Percentiles rank a stretch among this genome's conserved stretches.
phyloP scores from a whole-genome alignment of 2,797 vertebrate species.

The Setipinna tenuifilis region DNA sequence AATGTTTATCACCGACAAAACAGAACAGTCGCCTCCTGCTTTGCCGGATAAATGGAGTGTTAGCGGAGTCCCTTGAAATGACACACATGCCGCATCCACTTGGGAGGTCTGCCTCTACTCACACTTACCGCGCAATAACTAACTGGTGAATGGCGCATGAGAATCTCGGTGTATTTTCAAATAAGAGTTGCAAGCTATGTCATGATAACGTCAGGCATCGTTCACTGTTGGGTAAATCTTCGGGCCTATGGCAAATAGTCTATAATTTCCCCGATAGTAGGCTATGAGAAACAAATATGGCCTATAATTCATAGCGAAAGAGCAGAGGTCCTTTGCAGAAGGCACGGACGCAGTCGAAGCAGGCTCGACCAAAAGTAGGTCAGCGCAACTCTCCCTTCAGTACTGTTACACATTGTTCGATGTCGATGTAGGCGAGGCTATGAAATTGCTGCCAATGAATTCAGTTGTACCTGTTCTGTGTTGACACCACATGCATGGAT shows the following conservation, averaged over 20 bases:
- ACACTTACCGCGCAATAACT: conserved; percentile 8
- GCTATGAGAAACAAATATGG: neutral
- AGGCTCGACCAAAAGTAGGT: conserved; percentile 12
- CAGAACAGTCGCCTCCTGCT: conserved; percentile 64
- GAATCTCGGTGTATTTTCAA: neutral
- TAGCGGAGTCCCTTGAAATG: conserved; percentile 67
- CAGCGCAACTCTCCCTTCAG: neutral
- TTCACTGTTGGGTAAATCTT: neutral
- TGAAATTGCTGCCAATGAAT: neutral
- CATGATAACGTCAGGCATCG: neutral
- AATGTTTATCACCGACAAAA: conserved; percentile 59
- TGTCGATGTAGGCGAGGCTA: neutral
- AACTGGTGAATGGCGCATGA: conserved; percentile 2
- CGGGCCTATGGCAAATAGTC: neutral
- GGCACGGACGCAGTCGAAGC: neutral
- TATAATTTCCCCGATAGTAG: neutral
- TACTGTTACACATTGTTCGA: neutral
- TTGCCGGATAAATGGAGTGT: conserved; percentile 61
- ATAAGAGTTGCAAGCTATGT: neutral
- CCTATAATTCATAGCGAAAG: neutral
- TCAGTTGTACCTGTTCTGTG: neutral
- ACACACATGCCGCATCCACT: conserved; percentile 77
- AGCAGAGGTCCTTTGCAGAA: neutral
- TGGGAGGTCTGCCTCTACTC: conserved; percentile 79
- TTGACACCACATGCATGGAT: neutral